Evolutionary conservation across 1,140 invertebrate species (phyloP).

Genomic region (Steinernema khuongi): DNA sequence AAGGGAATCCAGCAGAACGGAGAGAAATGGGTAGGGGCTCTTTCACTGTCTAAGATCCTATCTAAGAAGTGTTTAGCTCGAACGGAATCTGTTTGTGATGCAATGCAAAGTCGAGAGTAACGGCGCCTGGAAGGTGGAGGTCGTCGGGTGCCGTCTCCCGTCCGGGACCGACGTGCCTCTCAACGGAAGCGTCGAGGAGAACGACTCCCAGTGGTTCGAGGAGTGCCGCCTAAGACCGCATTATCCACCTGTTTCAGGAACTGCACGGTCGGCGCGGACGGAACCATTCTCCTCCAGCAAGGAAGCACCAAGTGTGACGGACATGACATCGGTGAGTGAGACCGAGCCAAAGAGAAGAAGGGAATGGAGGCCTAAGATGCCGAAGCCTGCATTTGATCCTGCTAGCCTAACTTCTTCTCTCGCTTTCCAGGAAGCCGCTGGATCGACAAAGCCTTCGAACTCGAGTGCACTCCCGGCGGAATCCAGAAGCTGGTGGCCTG

Average conservation of each 20-base stretch:
- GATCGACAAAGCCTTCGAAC: slow-evolving; percentile 2
- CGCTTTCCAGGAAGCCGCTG: not conserved
- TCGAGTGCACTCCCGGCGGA: not conserved
- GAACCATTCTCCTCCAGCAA: not conserved
- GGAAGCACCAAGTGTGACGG: slow-evolving; percentile 2
- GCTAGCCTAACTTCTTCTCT: too few species aligned
- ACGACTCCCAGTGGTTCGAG: slow-evolving; percentile 1
- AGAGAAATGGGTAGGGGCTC: not conserved
- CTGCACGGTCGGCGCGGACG: not conserved
- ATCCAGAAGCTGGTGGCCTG: not conserved
- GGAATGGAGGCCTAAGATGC: too few species aligned
- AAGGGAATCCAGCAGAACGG: not conserved
- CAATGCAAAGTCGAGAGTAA: slow-evolving; percentile 1
- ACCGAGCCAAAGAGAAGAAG: not conserved
- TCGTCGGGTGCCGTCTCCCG: not conserved
- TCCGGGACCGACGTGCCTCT: slow-evolving; percentile 6
- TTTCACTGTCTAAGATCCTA: too few species aligned
- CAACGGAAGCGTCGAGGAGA: slow-evolving; percentile 8
- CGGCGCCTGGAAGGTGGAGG: not conserved
- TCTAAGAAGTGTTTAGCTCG: not conserved
- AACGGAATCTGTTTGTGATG: not conserved
- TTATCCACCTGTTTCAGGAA: not conserved
- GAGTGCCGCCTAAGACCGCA: not conserved
- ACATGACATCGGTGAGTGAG: not conserved
- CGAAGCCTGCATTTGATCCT: too few species aligned